These are phyloP conservation scores for Parotocinclus haroldoi DNA, from an alignment of 2,797 vertebrate genomes.

Conservation along the genomic window DNA sequence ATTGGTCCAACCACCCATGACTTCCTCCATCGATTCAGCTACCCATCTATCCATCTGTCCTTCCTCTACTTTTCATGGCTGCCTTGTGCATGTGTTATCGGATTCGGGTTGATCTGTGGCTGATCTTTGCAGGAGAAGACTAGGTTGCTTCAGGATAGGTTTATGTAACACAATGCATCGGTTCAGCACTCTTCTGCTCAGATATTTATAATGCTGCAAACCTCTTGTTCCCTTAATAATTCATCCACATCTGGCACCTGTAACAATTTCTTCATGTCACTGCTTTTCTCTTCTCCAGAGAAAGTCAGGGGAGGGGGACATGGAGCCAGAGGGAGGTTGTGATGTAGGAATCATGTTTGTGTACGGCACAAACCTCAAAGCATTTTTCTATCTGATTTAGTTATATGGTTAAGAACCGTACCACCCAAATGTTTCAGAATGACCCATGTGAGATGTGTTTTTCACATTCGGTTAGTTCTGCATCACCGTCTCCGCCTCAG, in stretches of 20 bases:
- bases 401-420: too few relatives aligned
- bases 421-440: too few relatives aligned
- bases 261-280: constrained; percentile 38
- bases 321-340: constrained; percentile 1
- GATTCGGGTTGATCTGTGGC: background rate
- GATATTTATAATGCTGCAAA: constrained; percentile 53
- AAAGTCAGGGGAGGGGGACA: background rate
- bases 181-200: constrained; percentile 49
- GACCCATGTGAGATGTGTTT: too few relatives aligned
- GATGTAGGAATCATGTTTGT: constrained; percentile 12
- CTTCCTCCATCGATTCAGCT: too few relatives aligned
- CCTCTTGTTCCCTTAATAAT: constrained; percentile 54
- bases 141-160: constrained; percentile 65
- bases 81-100: too few relatives aligned
- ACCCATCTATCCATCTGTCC: too few relatives aligned
- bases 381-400: too few relatives aligned
- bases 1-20: too few relatives aligned
- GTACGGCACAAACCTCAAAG: background rate
- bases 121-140: constrained; percentile 44
- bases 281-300: constrained; percentile 12
- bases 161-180: constrained; percentile 52
- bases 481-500: constrained; percentile 11
- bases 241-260: constrained; percentile 49
- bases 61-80: too few relatives aligned
- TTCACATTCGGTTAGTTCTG: background rate